Percentiles rank a stretch among this genome's conserved stretches.
phyloP scores from a whole-genome alignment of 2,113 vertebrate genomes.

The Corvus hawaiiensis region DNA sequence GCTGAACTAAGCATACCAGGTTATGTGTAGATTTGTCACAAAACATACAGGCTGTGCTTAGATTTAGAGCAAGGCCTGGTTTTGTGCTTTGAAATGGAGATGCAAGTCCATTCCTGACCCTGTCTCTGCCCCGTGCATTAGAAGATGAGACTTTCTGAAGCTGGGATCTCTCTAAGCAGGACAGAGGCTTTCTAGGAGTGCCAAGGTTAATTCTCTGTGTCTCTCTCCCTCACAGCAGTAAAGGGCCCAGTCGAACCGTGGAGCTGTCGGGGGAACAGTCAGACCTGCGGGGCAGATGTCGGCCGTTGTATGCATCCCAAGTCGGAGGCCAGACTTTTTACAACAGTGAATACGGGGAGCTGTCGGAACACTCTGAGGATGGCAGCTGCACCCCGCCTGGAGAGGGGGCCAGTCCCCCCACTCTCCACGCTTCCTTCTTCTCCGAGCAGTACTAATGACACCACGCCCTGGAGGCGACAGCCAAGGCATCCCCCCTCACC shows the following conservation, averaged over 20 bases:
- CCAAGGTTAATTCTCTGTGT: not conserved
- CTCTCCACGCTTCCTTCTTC: conserved; percentile 55
- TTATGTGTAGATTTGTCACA: not conserved
- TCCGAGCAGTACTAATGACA: conserved; percentile 59
- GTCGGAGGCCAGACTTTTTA: conserved; percentile 91
- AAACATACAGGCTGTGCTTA: not conserved
- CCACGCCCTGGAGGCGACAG: not conserved
- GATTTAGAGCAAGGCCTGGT: not conserved
- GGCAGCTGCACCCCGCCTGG: conserved; percentile 41
- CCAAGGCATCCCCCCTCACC: not conserved
- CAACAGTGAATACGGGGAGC: conserved; percentile 92
- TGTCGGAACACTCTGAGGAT: conserved; percentile 76
- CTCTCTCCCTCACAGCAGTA: conserved; percentile 66
- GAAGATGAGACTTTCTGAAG: not conserved
- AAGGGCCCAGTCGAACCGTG: conserved; percentile 70
- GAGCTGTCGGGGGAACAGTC: conserved; percentile 68
- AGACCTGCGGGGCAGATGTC: conserved; percentile 65
- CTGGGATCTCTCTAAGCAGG: not conserved
- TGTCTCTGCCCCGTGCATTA: not conserved
- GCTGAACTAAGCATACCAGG: not conserved
- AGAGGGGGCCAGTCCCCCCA: conserved; percentile 52
- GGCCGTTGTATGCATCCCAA: conserved; percentile 70
- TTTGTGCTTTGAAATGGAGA: not conserved
- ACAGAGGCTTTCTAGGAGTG: not conserved
- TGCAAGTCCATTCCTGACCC: not conserved